phyloP scores from a whole-genome alignment of 2,888 invertebrate genomes.

The Theretra japonica region DNA sequence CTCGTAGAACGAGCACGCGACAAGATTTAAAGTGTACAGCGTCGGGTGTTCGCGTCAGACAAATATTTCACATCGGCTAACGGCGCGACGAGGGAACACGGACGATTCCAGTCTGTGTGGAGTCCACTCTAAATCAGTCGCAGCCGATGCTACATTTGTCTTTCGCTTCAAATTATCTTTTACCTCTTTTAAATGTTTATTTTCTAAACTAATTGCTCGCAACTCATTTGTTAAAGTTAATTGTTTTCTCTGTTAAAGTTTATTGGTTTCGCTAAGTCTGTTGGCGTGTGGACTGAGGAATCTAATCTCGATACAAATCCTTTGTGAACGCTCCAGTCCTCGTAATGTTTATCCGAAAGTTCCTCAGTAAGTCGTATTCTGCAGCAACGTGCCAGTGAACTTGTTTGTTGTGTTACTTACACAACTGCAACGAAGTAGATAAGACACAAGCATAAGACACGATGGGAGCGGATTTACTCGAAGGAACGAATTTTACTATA shows the following conservation, averaged over 20 bases:
- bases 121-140: conserved; percentile 22
- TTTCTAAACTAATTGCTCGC: background rate
- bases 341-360: conserved; percentile 47
- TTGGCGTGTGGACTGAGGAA: background rate
- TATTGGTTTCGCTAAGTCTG: conserved; percentile 11
- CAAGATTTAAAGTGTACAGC: conserved; percentile 70
- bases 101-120: background rate
- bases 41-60: conserved; percentile 61
- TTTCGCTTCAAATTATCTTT: background rate
- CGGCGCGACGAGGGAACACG: conserved; percentile 60
- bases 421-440: conserved; percentile 63
- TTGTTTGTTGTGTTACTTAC: conserved; percentile 63
- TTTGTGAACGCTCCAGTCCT: conserved; percentile 11
- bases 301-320: conserved; percentile 31
- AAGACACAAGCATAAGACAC: conserved; percentile 55
- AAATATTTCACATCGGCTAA: conserved; percentile 75
- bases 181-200: background rate
- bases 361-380: conserved; percentile 49
- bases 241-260: background rate
- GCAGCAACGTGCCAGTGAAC: conserved; percentile 70
- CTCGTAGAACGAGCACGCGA: conserved; percentile 69
- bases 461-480: conserved; percentile 39
- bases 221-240: background rate
- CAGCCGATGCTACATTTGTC: background rate
- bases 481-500: conserved; percentile 31